Conservation (phyloP, 2,888 invertebrate genomes). For the Cyclophora albipunctata region DNA sequence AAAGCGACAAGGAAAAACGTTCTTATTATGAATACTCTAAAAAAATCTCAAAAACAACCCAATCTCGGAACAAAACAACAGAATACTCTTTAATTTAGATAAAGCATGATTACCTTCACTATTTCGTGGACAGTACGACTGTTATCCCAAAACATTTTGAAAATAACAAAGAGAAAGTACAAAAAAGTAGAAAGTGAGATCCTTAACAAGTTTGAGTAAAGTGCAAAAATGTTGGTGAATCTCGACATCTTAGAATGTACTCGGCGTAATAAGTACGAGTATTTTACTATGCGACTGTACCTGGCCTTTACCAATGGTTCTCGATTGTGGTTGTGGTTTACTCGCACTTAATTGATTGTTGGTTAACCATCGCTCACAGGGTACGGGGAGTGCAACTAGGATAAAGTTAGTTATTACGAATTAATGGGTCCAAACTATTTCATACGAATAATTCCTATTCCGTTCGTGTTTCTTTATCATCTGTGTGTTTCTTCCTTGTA, state of each 20-base stretch:
- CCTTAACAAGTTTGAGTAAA: slow-evolving; percentile 35
- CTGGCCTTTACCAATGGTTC: slow-evolving; percentile 23
- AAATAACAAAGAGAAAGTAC: slow-evolving; percentile 23
- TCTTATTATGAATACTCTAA: not conserved
- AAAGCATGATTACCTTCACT: slow-evolving; percentile 10
- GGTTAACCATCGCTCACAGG: no score
- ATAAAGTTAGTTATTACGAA: no score
- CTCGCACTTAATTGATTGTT: no score
- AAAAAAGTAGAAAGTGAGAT: slow-evolving; percentile 27
- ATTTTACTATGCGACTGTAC: slow-evolving; percentile 30
- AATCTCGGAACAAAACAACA: not conserved
- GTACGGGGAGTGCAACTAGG: no score
- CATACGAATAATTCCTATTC: no score
- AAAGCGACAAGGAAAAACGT: no score
- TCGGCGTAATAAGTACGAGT: slow-evolving; percentile 38
- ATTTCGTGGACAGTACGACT: slow-evolving; percentile 3
- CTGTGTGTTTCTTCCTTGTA: no score
- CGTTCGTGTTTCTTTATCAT: no score
- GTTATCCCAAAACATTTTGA: slow-evolving; percentile 18
- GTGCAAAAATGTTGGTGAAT: slow-evolving; percentile 34
- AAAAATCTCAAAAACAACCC: not conserved
- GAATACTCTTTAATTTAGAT: slow-evolving; percentile 15
- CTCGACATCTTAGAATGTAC: slow-evolving; percentile 32
- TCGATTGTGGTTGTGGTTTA: not conserved
- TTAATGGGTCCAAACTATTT: no score